Percentiles rank a stretch among this genome's conserved stretches.
phyloP scores from a whole-genome alignment of 2,888 invertebrate species.

The Thysanoteuthis rhombus region DNA sequence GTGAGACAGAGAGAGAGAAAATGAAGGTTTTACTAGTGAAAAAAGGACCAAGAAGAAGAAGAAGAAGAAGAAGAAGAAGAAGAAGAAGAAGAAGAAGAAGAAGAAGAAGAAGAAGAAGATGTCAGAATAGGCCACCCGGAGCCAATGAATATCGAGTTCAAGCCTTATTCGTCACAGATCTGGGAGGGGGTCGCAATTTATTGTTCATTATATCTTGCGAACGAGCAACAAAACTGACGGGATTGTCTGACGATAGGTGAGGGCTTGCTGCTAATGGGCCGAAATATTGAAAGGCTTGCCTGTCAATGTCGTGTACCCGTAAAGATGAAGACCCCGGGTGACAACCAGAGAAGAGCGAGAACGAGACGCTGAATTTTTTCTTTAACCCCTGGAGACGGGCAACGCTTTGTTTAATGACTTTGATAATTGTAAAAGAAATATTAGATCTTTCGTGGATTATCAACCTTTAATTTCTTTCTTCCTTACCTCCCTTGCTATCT shows the following conservation, averaged over 20 bases:
- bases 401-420: neutral
- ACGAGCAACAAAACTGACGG: neutral
- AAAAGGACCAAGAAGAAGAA: neutral
- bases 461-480: neutral
- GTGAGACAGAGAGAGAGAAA: neutral
- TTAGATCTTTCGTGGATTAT: neutral
- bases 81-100: neutral
- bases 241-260: neutral
- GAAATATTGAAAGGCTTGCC: neutral
- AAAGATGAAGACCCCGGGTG: neutral
- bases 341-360: neutral
- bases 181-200: neutral
- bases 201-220: neutral
- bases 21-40: neutral
- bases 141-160: neutral
- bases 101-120: neutral
- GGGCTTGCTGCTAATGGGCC: neutral
- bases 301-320: neutral
- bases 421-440: neutral
- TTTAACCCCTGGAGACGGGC: neutral
- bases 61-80: neutral
- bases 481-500: neutral
- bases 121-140: neutral
- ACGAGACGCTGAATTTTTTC: neutral
- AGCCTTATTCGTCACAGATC: neutral